phyloP scores from a whole-genome alignment of 64 coral and sea anemone species.

The Montipora foliosa region DNA sequence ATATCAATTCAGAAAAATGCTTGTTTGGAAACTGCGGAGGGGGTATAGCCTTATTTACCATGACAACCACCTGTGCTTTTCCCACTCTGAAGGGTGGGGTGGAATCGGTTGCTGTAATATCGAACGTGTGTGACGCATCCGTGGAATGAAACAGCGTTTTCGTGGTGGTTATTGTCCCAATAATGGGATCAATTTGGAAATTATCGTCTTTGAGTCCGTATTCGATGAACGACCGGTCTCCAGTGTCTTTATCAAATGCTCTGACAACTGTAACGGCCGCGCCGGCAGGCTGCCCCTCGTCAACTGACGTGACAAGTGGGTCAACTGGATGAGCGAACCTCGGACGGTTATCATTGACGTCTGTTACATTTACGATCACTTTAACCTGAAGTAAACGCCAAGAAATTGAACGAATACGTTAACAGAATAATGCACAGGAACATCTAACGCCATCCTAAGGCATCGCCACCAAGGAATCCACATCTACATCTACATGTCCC shows the following conservation, averaged over 20 bases:
- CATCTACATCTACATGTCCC: too few species aligned
- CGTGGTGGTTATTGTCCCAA: conserved; percentile 70
- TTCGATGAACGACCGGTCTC: conserved; percentile 45
- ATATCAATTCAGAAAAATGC: conserved; percentile 1
- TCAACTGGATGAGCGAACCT: conserved; percentile 79
- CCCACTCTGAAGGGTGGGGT: conserved; percentile 52
- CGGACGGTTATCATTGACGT: conserved; percentile 89
- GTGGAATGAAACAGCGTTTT: conserved; percentile 24
- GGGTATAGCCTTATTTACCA: conserved; percentile 24
- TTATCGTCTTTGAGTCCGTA: conserved; percentile 67
- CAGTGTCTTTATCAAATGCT: conserved; percentile 86
- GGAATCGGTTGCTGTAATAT: conserved; percentile 81
- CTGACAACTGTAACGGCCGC: conserved; percentile 14
- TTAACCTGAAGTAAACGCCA: conserved; percentile 42
- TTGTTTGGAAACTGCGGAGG: conserved; percentile 25
- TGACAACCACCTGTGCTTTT: conserved; percentile 60
- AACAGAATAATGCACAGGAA: neutral
- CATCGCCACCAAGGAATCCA: too few species aligned
- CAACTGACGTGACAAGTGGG: conserved; percentile 71
- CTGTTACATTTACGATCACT: conserved; percentile 75
- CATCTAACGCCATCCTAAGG: too few species aligned
- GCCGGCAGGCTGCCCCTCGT: conserved; percentile 19
- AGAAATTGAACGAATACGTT: too few species aligned
- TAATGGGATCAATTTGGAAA: conserved; percentile 58
- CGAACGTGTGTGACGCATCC: conserved; percentile 57